Conservation (phyloP, 1,140 invertebrate genomes). For the Maniola jurtina region DNA sequence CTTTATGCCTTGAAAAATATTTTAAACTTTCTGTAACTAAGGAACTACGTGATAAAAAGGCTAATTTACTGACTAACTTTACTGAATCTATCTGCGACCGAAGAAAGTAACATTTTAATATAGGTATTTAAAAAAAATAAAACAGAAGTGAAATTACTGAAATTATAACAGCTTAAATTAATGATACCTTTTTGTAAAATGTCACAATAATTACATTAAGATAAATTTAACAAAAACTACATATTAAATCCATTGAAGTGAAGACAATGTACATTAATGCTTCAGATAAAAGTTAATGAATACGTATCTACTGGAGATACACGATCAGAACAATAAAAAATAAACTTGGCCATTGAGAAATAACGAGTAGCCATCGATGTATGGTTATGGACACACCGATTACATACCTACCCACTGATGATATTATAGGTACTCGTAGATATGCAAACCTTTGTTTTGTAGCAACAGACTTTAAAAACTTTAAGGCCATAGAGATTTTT, state of each 20-base stretch:
- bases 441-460: too few relatives aligned
- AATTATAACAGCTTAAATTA: neutral
- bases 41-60: too few relatives aligned
- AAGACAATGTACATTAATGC: neutral
- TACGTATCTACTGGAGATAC: neutral
- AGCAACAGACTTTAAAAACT: too few relatives aligned
- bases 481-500: too few relatives aligned
- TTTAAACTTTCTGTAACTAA: too few relatives aligned
- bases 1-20: too few relatives aligned
- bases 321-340: neutral
- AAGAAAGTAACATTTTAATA: too few relatives aligned
- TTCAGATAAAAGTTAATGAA: constrained; percentile 5
- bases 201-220: neutral
- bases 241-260: neutral
- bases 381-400: neutral
- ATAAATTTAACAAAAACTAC: neutral
- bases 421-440: too few relatives aligned
- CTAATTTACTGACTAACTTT: too few relatives aligned
- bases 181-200: neutral
- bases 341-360: constrained; percentile 7
- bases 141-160: too few relatives aligned
- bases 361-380: neutral
- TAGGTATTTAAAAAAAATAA: too few relatives aligned
- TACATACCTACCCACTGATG: neutral
- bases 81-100: too few relatives aligned